Evolutionary conservation across 2,113 vertebrate genomes (phyloP), one percentile per base, ranked within the genome.

Genomic region (Podiceps cristatus): DNA sequence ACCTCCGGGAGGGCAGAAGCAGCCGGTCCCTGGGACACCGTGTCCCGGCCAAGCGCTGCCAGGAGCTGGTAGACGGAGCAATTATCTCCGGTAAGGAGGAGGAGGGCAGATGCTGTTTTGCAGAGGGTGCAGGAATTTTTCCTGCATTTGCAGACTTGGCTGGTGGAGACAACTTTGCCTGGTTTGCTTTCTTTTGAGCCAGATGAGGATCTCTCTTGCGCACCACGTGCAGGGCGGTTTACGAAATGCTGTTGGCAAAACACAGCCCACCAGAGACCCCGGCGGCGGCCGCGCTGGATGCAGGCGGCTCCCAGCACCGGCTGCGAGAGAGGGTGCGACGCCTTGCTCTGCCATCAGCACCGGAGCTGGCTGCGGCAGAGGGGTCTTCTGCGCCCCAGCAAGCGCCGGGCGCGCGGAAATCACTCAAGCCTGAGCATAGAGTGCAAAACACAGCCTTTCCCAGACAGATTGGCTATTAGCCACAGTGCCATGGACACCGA

Each of bases 401-500:
- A 73, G 33, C 3, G 2, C 27, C 3, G 1, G 52, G 33, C 2
- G 1, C 31, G 2, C 15, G 69, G 60, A 59, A 62, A 47, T 52
- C 44, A 5, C 53, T 44, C 35, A 4, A 12, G 2, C 1, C 52
- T 9, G 11, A 19, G 66, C 69, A 63, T 18, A 83, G 45, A 1
- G 0, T 9, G 28, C 24, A 7, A 3, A 4, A 60, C 12, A 3
- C 11, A 5, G 16, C 47, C 52, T 29, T 31, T 75, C 16, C 84
- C 79, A 8, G 83, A 37, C 23, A 69, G 40, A 1, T 0, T 2
- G 76, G 73, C 44, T 64, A 3, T 33, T 9, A 4, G 1, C 42
- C 37, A 55, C 0, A 3, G 3, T 19, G 83, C 53, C 1, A 9
- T 2, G 82, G 59, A 2, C 2, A 7, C 31, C 0, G 11, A 59